phyloP scores from a whole-genome alignment of 2,888 invertebrate genomes.

The Acanthosepion lycidas region DNA sequence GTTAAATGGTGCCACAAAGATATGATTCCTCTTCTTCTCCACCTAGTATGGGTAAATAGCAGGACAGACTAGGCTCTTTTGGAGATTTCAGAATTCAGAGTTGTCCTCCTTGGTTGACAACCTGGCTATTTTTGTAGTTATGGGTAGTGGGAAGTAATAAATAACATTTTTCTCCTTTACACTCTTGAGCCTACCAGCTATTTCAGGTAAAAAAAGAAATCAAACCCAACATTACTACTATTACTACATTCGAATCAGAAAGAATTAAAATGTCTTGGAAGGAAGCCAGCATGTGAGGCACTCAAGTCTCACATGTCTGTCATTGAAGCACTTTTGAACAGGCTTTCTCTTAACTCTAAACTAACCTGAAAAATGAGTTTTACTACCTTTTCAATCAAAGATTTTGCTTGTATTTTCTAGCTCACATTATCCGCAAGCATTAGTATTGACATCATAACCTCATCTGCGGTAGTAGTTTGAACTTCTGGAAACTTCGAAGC shows the following conservation, averaged over 20 bases:
- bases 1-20: too few species aligned
- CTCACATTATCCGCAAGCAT: constrained; percentile 88
- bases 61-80: too few species aligned
- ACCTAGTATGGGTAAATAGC: too few species aligned
- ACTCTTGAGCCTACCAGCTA: not conserved
- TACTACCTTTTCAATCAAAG: not conserved
- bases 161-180: not conserved
- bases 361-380: not conserved
- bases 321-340: not conserved
- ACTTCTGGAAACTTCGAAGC: not conserved
- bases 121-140: too few species aligned
- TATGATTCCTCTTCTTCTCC: too few species aligned
- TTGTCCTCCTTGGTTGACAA: too few species aligned
- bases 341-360: not conserved
- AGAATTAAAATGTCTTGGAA: not conserved
- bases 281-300: not conserved
- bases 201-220: not conserved
- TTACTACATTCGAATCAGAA: not conserved
- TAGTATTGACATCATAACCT: constrained; percentile 97
- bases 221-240: not conserved
- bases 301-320: not conserved
- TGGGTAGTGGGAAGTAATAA: too few species aligned
- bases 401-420: constrained; percentile 60
- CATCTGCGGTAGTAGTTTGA: constrained; percentile 85
- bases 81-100: too few species aligned